Evolutionary conservation across 2,888 invertebrate genomes (phyloP).

Genomic region (Ctenicera cuprea): DNA sequence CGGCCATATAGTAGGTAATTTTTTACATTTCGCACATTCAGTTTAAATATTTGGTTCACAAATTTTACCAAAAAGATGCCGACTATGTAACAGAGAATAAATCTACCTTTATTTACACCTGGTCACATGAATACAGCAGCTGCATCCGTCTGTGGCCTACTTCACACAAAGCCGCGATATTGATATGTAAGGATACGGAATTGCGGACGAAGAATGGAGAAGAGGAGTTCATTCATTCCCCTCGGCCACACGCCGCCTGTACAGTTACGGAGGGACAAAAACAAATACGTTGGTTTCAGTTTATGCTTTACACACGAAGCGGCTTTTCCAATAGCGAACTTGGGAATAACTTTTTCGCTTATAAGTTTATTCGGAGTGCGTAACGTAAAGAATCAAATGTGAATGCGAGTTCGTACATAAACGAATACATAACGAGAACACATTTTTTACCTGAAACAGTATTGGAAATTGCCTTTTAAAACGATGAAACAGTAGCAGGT

Average conservation of each 20-base stretch:
- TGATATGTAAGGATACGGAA: slow-evolving; percentile 43
- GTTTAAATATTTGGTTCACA: not conserved
- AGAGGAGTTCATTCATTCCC: slow-evolving; percentile 46
- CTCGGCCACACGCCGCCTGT: slow-evolving; percentile 38
- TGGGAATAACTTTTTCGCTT: not conserved
- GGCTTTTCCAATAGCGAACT: not conserved
- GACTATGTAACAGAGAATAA: slow-evolving; percentile 8
- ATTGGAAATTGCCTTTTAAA: no score
- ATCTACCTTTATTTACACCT: slow-evolving; percentile 40
- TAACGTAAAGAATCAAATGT: no score
- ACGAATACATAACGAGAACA: no score
- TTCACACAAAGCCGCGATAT: slow-evolving; percentile 44
- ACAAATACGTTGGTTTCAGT: slow-evolving; percentile 11
- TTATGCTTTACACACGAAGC: slow-evolving; percentile 23
- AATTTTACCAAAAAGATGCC: not conserved
- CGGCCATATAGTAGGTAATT: not conserved
- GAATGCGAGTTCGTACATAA: no score
- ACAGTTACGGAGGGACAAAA: slow-evolving; percentile 46
- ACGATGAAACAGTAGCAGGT: no score
- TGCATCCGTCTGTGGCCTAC: slow-evolving; percentile 52
- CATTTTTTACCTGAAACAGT: no score
- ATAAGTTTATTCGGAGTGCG: no score
- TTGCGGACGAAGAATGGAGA: slow-evolving; percentile 49
- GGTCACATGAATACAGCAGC: slow-evolving; percentile 35
- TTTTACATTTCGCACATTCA: not conserved